A percentile compares a stretch with the other conserved stretches of the same genome.
Evolutionary conservation across 1,140 invertebrate species (phyloP).

Genomic region (Drosophila mojavensis): DNA sequence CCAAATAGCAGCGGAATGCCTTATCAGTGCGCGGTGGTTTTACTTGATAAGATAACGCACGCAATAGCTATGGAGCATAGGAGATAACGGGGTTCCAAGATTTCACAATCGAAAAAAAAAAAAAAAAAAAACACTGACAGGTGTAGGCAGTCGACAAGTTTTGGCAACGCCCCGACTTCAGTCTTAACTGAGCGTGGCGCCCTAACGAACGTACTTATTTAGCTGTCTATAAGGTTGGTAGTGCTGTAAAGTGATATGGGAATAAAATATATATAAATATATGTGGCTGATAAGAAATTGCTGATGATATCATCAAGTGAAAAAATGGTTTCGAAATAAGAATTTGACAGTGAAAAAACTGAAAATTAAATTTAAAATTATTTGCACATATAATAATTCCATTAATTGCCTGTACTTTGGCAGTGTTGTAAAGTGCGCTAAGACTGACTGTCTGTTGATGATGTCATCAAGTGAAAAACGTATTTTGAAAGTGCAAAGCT

Average conservation of each 20-base stretch:
- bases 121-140: constrained; percentile 40
- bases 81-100: constrained; percentile 45
- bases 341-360: constrained; percentile 45
- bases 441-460: constrained; percentile 2
- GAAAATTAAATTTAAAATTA: background rate
- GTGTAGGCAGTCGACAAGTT: constrained; percentile 52
- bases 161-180: constrained; percentile 78
- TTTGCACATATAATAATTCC: background rate
- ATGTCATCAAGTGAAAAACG: constrained; percentile 21
- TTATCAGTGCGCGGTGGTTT: constrained; percentile 59
- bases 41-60: constrained; percentile 61
- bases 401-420: background rate
- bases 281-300: constrained; percentile 47
- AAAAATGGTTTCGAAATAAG: constrained; percentile 25
- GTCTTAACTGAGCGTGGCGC: constrained; percentile 74
- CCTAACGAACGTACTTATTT: constrained; percentile 80
- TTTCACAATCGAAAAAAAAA: constrained; percentile 68
- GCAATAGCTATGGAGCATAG: constrained; percentile 45
- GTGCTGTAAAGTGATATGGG: constrained; percentile 43
- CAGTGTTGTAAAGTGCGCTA: background rate
- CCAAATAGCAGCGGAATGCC: constrained; percentile 49
- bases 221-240: constrained; percentile 64
- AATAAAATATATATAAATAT: background rate
- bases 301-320: constrained; percentile 76
- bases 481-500: constrained; percentile 48